phyloP scores from a whole-genome alignment of 2,113 vertebrate species.

The Halcyon senegalensis region DNA sequence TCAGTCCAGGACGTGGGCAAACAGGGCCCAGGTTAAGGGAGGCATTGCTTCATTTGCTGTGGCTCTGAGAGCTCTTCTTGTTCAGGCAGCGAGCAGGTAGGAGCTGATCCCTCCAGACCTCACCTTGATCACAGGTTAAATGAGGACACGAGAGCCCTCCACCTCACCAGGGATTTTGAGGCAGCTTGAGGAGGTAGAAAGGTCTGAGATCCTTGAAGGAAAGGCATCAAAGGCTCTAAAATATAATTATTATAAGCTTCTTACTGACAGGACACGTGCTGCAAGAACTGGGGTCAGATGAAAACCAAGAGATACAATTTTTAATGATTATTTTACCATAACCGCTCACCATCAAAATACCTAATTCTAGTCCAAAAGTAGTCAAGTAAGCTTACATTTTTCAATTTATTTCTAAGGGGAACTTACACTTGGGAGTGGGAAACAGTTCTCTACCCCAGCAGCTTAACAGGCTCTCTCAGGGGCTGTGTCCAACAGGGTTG shows the following conservation, averaged over 20 bases:
- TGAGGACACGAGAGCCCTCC: background rate
- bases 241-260: background rate
- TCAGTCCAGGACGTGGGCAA: fast-evolving
- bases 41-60: fast-evolving
- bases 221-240: background rate
- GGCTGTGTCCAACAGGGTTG: background rate
- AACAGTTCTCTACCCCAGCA: background rate
- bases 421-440: background rate
- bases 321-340: background rate
- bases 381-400: background rate
- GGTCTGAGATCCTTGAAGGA: background rate
- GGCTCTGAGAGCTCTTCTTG: background rate
- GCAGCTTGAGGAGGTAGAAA: background rate
- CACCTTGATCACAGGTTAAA: background rate
- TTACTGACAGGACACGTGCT: background rate
- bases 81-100: background rate
- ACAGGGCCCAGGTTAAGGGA: fast-evolving
- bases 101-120: background rate
- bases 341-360: background rate
- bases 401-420: background rate
- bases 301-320: background rate
- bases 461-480: background rate
- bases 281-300: background rate
- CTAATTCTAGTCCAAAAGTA: background rate
- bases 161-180: background rate